These are phyloP conservation scores for Hippocampus barbouri DNA, from an alignment of 2,113 vertebrate species.

Conservation along the genomic window DNA sequence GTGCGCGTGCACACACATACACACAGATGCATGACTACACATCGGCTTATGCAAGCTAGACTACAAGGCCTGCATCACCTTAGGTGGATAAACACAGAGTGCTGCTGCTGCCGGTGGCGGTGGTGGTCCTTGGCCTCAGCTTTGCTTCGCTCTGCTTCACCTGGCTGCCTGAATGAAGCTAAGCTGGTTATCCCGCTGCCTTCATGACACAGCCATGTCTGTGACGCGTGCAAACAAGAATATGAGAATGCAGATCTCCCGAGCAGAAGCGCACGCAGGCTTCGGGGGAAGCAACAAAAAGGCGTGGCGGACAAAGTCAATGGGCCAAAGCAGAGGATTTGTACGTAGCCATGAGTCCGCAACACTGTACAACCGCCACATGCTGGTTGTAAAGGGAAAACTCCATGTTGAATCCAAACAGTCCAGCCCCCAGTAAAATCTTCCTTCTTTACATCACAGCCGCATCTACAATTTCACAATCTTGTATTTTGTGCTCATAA, in stretches of 20 bases:
- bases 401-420: not conserved
- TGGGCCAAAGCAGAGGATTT: conserved; percentile 24
- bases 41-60: conserved; percentile 50
- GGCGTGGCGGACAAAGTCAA: not conserved
- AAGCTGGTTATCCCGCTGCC: conserved; percentile 60
- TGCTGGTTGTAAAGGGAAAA: not conserved
- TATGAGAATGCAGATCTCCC: conserved; percentile 20
- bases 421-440: not conserved
- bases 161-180: conserved; percentile 62
- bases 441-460: too few species aligned
- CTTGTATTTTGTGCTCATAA: not conserved
- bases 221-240: conserved; percentile 42
- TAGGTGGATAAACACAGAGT: conserved; percentile 22
- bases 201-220: conserved; percentile 17
- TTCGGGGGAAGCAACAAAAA: not conserved
- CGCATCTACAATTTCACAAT: not conserved
- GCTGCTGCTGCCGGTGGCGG: not conserved
- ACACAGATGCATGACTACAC: conserved; percentile 48
- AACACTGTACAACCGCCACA: conserved; percentile 11
- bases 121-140: conserved; percentile 45
- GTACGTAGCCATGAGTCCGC: conserved; percentile 19
- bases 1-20: conserved; percentile 35
- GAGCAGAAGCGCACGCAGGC: conserved; percentile 14
- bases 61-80: conserved; percentile 45
- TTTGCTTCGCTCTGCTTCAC: conserved; percentile 60